Percentiles rank a stretch among this genome's conserved stretches.
Conservation (phyloP, 2,113 vertebrate species). For the Eubucco bourcierii region DNA sequence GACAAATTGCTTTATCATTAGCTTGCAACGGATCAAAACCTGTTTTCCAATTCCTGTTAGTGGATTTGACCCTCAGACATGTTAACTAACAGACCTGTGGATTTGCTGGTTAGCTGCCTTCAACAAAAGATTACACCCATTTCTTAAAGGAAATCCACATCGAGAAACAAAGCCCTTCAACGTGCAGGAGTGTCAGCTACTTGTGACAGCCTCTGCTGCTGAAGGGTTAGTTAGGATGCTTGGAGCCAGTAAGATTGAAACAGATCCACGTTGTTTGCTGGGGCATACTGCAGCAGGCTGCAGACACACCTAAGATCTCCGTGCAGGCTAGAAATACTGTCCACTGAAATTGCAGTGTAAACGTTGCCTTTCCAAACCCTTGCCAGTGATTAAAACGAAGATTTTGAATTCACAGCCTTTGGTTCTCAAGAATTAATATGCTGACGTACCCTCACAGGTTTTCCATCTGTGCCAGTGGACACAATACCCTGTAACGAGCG, state of each 20-base stretch:
- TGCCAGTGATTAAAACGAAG: not conserved
- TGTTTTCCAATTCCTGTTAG: not conserved
- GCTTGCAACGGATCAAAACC: not conserved
- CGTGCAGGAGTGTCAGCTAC: not conserved
- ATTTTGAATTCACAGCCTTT: slow-evolving; percentile 6
- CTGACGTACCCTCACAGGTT: not conserved
- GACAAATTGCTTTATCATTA: not conserved
- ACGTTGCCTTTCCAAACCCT: not conserved
- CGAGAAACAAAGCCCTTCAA: not conserved
- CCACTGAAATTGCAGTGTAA: not conserved
- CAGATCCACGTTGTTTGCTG: not conserved
- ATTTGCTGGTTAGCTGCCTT: not conserved
- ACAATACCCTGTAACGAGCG: slow-evolving; percentile 43
- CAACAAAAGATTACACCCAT: not conserved
- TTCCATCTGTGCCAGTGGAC: slow-evolving; percentile 30
- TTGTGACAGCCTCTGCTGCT: not conserved
- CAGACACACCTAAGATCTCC: not conserved
- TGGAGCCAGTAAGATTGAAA: not conserved
- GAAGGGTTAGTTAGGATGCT: not conserved
- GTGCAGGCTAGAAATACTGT: not conserved
- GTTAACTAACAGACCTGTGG: not conserved
- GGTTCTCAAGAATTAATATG: not conserved
- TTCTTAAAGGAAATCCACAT: not conserved
- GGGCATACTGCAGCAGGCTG: not conserved
- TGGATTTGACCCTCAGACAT: not conserved